Evolutionary conservation across 2,113 vertebrate species (phyloP), one percentile per base, ranked within the genome.

Genomic region (Phyllostomus discolor): DNA sequence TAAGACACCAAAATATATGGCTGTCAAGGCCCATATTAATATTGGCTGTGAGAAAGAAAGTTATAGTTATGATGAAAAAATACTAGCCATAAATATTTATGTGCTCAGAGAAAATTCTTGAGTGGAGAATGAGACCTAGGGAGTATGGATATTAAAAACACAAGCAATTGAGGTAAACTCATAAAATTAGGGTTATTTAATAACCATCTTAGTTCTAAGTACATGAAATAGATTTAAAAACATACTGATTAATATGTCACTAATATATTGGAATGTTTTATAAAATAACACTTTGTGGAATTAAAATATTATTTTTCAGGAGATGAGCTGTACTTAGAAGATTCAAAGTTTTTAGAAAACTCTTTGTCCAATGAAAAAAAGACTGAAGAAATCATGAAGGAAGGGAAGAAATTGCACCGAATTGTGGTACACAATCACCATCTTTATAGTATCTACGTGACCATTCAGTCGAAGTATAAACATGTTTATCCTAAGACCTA

Each of bases 241-340:
- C 73, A 15, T 72, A 46, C 28, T 54, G 20, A 50, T 89, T 90
- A 82, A 2, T 67, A 33, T 88, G 46, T 85, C 31, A 24, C n/a
- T 83, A 50, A 78, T 35, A 35, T 35, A 31, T 52, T 88, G 72
- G 48, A 70, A 43, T 69, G 26, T 76, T 92, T 75, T 75, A n/a
- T 93, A 62, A 95, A 85, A 75, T 88, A 75, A 75, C 43, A 41
- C 17, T 88, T 17, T 80, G 19, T 89, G 2, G 89, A 97, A 97
- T 76, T 72, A 76, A 89, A 95, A 48, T 64, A 48, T 35, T 94
- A 3, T 97, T 92, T 94, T 88, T 31, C 75, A 99, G 99, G 99
- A 82, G 99, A 99, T 95, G 98, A 99, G 17, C 96, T 99, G 19
- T 99, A 99, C 90, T 96, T 98, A 1, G 98, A 99, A 97, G 98